A percentile compares a stretch with the other conserved stretches of the same genome.
Conservation (phyloP, 2,113 vertebrate genomes). For the Mus spicilegus region DNA sequence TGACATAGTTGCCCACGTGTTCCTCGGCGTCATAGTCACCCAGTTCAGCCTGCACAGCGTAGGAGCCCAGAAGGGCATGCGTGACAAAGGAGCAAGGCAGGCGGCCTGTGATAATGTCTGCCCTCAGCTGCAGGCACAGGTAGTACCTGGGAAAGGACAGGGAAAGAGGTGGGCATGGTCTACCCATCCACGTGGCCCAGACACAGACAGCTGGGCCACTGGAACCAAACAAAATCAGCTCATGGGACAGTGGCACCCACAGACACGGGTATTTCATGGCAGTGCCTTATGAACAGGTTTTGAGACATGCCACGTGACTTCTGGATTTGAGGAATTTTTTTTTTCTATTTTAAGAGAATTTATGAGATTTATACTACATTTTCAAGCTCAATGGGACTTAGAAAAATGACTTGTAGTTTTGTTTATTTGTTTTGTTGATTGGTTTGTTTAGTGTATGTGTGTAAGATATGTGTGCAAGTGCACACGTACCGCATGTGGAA, state of each 20-base stretch:
- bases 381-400: slow-evolving; percentile 15
- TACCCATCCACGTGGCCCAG: background rate
- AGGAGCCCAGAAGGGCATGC: slow-evolving; percentile 96
- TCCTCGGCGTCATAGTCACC: slow-evolving; percentile 96
- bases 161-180: slow-evolving; percentile 37
- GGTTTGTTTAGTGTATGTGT: background rate
- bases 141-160: slow-evolving; percentile 92
- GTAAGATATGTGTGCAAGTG: background rate
- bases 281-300: background rate
- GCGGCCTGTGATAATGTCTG: slow-evolving; percentile 97
- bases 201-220: background rate
- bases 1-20: slow-evolving; percentile 93
- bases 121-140: slow-evolving; percentile 98
- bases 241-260: background rate
- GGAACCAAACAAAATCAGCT: background rate
- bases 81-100: slow-evolving; percentile 99
- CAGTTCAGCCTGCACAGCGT: slow-evolving; percentile 96
- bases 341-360: slow-evolving; percentile 10
- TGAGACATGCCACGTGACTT: background rate
- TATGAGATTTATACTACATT: background rate
- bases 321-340: slow-evolving; percentile 18
- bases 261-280: background rate
- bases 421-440: background rate
- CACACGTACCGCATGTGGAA: background rate
- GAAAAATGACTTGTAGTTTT: background rate